Evolutionary conservation across 2,888 invertebrate species (phyloP), one percentile per base, ranked within the genome.

Genomic region (Cordilura impudica): DNA sequence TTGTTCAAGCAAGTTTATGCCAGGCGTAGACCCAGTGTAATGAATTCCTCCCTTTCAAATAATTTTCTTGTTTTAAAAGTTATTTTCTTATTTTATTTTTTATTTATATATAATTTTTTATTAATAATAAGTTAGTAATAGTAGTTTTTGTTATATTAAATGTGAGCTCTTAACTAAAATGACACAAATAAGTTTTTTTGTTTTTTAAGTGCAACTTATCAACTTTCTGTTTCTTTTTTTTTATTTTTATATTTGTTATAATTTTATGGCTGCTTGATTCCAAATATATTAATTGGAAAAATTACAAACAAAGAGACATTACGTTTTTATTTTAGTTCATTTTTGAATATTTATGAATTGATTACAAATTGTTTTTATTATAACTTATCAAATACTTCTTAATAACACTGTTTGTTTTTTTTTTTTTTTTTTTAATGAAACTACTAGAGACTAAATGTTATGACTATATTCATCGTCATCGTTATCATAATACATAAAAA

Each of bases 161-260:
- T 74, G 71, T 81, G 70, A 74, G 69, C 70, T 66, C 74, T 77
- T 81, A 74, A 74, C 77, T 78, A 81, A 81, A 78, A 78, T 78
- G 77, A 77, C 81, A 81, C 77, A 74, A 71, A 71, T 73, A 60
- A 29, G 29, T 69, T 72, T 49, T 45, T 63, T n/a, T 51, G 7
- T 60, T 67, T 35, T 67, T 47, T 54, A 67, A 26, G 31, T 61
- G 74, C 49, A 71, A 54, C 43, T 58, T 63, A 63, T 70, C 10
- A 23, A 45, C 10, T 23, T 60, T n/a, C n/a, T n/a, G n/a, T n/a
- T 16, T 76, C 19, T 47, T 21, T 45, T 67, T 65, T 18, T 60
- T 35, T 65, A 8, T 53, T 29, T 26, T 19, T 35, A 54, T 23
- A 35, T 54, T 66, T 65, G 16, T 61, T 69, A 66, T 35, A 26